Conservation (phyloP, 2,888 invertebrate species). For the Agrilus mali region DNA sequence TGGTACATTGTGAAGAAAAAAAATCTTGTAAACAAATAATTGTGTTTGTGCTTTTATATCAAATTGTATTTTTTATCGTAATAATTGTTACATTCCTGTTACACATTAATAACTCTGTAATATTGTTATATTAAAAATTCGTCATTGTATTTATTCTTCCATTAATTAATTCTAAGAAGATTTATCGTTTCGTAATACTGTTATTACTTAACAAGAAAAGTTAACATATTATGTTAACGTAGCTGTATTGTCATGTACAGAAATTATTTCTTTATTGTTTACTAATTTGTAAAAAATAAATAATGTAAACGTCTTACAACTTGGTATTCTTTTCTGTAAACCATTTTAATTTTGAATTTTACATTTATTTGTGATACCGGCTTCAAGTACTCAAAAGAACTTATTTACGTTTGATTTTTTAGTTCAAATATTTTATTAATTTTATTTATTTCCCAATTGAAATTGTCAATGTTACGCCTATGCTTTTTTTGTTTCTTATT, state of each 20-base stretch:
- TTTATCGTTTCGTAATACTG: too few species aligned
- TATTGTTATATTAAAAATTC: slow-evolving; percentile 16
- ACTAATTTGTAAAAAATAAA: slow-evolving; percentile 17
- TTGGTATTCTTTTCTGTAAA: not conserved
- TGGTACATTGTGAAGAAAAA: too few species aligned
- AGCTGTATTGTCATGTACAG: slow-evolving; percentile 15
- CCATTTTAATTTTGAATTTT: too few species aligned
- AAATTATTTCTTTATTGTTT: slow-evolving; percentile 22
- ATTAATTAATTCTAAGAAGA: slow-evolving; percentile 13
- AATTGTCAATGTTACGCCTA: too few species aligned
- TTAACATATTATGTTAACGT: too few species aligned
- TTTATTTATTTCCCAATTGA: too few species aligned
- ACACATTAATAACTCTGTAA: slow-evolving; percentile 20
- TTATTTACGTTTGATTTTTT: too few species aligned
- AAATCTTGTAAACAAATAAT: too few species aligned
- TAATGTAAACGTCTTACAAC: slow-evolving; percentile 1
- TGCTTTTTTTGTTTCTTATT: too few species aligned
- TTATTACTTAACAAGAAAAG: slow-evolving; percentile 11
- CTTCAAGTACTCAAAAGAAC: too few species aligned
- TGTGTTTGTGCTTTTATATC: slow-evolving; percentile 7
- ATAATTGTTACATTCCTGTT: slow-evolving; percentile 25
- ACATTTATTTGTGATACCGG: too few species aligned
- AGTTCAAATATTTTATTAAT: too few species aligned
- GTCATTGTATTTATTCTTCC: slow-evolving; percentile 17
- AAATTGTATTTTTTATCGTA: slow-evolving; percentile 20